phyloP scores from a whole-genome alignment of 2,888 invertebrate species.

The Scaptomyza cyrtandrae region DNA sequence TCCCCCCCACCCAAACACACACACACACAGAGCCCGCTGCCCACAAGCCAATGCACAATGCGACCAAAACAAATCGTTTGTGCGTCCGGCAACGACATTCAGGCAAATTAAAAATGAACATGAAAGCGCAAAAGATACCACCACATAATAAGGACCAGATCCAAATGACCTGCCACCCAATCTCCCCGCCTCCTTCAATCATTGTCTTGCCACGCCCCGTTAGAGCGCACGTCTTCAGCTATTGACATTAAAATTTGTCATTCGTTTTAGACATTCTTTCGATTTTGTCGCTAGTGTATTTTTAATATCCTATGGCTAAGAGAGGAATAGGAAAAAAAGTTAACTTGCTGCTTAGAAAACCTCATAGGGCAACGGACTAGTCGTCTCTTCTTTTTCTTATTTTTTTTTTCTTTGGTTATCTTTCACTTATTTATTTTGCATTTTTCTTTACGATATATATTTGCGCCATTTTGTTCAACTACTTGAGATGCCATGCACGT shows the following conservation, averaged over 20 bases:
- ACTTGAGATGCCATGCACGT: slow-evolving; percentile 70
- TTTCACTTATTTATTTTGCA: slow-evolving; percentile 61
- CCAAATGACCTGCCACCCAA: slow-evolving; percentile 30
- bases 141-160: slow-evolving; percentile 7
- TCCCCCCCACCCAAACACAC: not conserved
- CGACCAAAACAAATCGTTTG: slow-evolving; percentile 76
- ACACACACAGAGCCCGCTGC: not conserved
- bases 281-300: slow-evolving; percentile 30
- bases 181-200: slow-evolving; percentile 1
- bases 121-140: slow-evolving; percentile 60
- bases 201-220: slow-evolving; percentile 7
- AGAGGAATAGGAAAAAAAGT: not conserved
- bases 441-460: slow-evolving; percentile 44
- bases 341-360: not conserved
- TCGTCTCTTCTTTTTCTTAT: not conserved
- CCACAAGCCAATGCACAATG: slow-evolving; percentile 43
- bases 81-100: slow-evolving; percentile 73
- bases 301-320: slow-evolving; percentile 12
- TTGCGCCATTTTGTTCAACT: slow-evolving; percentile 41
- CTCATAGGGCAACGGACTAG: slow-evolving; percentile 7
- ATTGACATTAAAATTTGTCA: slow-evolving; percentile 80
- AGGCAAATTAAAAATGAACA: slow-evolving; percentile 78
- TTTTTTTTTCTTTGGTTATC: not conserved
- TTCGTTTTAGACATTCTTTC: slow-evolving; percentile 55
- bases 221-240: slow-evolving; percentile 61